A percentile compares a stretch with the other conserved stretches of the same genome.
Evolutionary conservation across 1,140 invertebrate species (phyloP).

Genomic region (Drosophila rufa): DNA sequence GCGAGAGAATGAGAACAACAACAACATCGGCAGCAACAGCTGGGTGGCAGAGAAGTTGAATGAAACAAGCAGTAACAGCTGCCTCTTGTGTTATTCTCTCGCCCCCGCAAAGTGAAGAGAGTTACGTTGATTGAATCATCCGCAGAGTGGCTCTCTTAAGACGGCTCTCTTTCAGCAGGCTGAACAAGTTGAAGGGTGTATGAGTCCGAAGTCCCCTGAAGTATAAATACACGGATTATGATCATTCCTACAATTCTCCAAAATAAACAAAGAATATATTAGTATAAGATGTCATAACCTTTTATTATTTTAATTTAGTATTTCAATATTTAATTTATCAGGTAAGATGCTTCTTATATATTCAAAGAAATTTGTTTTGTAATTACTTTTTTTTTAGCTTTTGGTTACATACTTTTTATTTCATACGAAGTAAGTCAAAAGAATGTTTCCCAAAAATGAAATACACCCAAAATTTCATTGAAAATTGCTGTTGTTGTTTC

Average conservation of each 20-base stretch:
- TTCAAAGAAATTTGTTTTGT: no score
- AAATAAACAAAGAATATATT: no score
- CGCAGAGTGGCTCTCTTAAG: not conserved
- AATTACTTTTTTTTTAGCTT: no score
- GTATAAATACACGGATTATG: not conserved
- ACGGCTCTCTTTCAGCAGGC: not conserved
- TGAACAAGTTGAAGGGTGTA: not conserved
- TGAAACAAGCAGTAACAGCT: slow-evolving; percentile 43
- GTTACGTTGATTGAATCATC: not conserved
- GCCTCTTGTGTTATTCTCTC: slow-evolving; percentile 1
- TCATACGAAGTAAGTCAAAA: no score
- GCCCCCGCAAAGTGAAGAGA: slow-evolving; percentile 10
- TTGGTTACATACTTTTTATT: no score
- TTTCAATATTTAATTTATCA: no score
- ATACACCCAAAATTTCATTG: no score
- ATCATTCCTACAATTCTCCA: not conserved
- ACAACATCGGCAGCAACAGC: slow-evolving; percentile 59
- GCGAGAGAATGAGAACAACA: slow-evolving; percentile 31
- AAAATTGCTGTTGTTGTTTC: no score
- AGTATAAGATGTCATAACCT: no score
- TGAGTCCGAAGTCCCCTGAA: not conserved
- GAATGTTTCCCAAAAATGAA: no score
- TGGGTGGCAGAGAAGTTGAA: slow-evolving; percentile 53
- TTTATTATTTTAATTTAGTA: no score
- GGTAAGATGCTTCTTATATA: no score